These are phyloP conservation scores for Zygaena filipendulae DNA, from an alignment of 2,888 invertebrate genomes.

Conservation along the genomic window DNA sequence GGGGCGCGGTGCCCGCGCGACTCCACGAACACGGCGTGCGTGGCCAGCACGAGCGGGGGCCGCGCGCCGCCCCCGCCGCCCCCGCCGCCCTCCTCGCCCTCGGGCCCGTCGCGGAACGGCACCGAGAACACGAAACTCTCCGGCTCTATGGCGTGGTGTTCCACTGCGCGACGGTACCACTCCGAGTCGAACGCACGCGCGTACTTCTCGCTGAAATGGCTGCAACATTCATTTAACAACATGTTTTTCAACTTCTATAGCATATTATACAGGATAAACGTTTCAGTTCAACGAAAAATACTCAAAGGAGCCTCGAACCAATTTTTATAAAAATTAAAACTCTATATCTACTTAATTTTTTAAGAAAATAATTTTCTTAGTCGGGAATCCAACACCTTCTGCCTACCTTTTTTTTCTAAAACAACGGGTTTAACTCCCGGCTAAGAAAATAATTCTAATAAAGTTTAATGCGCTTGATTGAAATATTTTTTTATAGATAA, in stretches of 20 bases:
- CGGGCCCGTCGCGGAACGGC: conserved; percentile 75
- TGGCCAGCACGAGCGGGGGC: conserved; percentile 83
- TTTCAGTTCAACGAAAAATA: no score
- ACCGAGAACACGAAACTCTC: conserved; percentile 93
- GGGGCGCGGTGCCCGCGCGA: conserved; percentile 86
- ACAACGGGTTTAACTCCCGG: no score
- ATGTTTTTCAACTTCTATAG: neutral
- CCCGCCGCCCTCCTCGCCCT: conserved; percentile 68
- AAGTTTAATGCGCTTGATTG: no score
- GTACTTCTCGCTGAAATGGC: conserved; percentile 85
- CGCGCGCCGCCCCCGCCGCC: conserved; percentile 67
- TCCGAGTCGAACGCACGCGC: conserved; percentile 86
- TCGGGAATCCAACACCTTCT: no score
- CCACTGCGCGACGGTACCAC: conserved; percentile 92
- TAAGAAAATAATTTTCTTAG: no score
- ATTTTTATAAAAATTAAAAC: no score
- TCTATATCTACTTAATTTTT: no score
- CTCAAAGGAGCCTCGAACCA: no score
- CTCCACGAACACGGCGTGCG: conserved; percentile 90
- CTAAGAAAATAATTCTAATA: no score
- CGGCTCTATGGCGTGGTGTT: conserved; percentile 86
- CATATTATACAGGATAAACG: no score
- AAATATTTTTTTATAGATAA: no score
- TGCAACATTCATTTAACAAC: conserved; percentile 38
- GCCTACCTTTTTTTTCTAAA: no score